Base-by-base conservation (phyloP, 2,113 vertebrate species). In the Numida meleagris region DNA sequence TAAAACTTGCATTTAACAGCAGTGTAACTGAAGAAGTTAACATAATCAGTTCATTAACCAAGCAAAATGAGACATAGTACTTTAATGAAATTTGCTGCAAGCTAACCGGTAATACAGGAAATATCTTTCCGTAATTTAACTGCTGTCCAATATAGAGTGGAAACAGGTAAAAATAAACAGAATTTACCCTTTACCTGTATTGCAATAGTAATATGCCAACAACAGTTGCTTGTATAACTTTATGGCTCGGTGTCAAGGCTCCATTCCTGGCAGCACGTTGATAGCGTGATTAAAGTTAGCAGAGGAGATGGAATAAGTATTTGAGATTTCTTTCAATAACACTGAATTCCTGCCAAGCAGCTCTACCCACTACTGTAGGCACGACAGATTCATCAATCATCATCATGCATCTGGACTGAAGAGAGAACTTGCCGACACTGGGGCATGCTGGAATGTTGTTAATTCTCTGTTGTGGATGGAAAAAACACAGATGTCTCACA, bases 291-390 rank as follows among this genome's bases (percentile, higher is more conserved):
- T 98, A 96, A 98, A 98, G 97, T 97, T 92, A 95, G 94, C 81
- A 92, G 97, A 98, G 77, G 96, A 97, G 98, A 98, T 97, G 98
- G 92, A 98, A 97, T 97, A 98, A 98, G 98, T 97, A 98, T 98
- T 98, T 98, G 93, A 97, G 94, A 98, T 97, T 97, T 96, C 97
- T 97, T 98, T 97, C 97, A 98, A 87, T 96, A 98, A 97, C 95
- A 96, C 95, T 96, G 97, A 97, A 96, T 92, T 92, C 94, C 90
- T 97, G 97, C 98, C 98, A 98, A 95, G 94, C 95, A 97, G 96
- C 96, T 97, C 96, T 97, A 82, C 97, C 97, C 23, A 87, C 96
- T 97, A 95, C 97, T 48, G 90, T 97, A 89, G 94, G 77, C 70
- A 96, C 95, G 97, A 96, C 95, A 94, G 92, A 95, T 62, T 97